A percentile compares a stretch with the other conserved stretches of the same genome.
Conservation (phyloP, 2,888 invertebrate genomes). For the Pilophorus perplexus region DNA sequence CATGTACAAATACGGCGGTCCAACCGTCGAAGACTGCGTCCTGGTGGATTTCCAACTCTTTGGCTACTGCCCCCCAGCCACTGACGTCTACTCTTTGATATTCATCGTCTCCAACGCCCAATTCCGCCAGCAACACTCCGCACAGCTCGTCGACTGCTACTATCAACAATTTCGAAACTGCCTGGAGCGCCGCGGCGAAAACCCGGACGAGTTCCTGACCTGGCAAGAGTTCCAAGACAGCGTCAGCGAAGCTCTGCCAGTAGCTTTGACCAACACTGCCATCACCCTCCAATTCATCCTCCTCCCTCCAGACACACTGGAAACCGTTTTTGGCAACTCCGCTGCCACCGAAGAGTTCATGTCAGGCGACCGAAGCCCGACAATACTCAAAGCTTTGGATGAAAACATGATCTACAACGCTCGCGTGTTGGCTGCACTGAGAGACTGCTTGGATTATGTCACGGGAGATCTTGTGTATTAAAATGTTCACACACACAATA, state of each 20-base stretch:
- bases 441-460: slow-evolving; percentile 28
- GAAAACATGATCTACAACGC: neutral
- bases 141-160: slow-evolving; percentile 13
- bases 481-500: too few species aligned
- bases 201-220: slow-evolving; percentile 19
- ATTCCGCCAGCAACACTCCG: neutral
- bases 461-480: slow-evolving; percentile 1
- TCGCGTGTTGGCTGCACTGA: slow-evolving; percentile 4
- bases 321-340: neutral
- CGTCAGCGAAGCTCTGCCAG: slow-evolving; percentile 17
- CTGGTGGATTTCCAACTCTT: slow-evolving; percentile 27
- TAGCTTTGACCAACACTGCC: slow-evolving; percentile 24
- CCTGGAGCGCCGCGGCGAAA: neutral
- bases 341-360: slow-evolving; percentile 1
- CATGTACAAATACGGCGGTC: slow-evolving; percentile 17
- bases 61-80: slow-evolving; percentile 29
- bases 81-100: slow-evolving; percentile 29
- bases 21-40: neutral
- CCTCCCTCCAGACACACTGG: neutral
- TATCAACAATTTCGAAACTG: neutral
- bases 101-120: slow-evolving; percentile 12
- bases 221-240: slow-evolving; percentile 17
- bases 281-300: slow-evolving; percentile 19
- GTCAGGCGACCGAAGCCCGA: slow-evolving; percentile 12
- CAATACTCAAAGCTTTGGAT: slow-evolving; percentile 12